Evolutionary conservation across 2,888 invertebrate species (phyloP).

Genomic region (Endomychus coccineus): DNA sequence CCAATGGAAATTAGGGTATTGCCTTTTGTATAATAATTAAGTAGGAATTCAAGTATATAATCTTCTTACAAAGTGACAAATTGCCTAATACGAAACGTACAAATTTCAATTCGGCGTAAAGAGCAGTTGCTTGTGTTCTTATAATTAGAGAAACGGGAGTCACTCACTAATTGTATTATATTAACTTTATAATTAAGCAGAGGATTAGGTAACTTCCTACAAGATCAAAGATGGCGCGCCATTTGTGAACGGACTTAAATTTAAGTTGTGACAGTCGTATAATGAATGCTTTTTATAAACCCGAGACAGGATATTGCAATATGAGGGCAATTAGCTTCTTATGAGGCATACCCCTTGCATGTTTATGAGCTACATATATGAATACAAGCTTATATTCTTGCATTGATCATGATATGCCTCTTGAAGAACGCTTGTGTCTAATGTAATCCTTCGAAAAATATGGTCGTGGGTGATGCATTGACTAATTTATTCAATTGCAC

Average conservation of each 20-base stretch:
- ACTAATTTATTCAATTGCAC: too few species aligned
- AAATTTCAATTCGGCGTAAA: too few species aligned
- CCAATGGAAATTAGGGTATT: too few species aligned
- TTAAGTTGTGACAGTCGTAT: conserved; percentile 15
- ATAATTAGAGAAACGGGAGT: conserved; percentile 18
- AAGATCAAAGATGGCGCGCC: conserved; percentile 20
- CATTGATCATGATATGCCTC: too few species aligned
- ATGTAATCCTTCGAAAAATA: too few species aligned
- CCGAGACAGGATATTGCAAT: conserved; percentile 16
- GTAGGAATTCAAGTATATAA: too few species aligned
- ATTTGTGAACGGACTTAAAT: conserved; percentile 16
- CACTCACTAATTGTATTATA: conserved; percentile 28
- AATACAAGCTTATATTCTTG: too few species aligned
- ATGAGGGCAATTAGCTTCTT: conserved; percentile 15
- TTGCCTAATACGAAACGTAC: too few species aligned
- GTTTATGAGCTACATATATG: neutral
- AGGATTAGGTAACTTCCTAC: conserved; percentile 24
- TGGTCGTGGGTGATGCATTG: too few species aligned
- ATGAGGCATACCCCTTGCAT: conserved; percentile 7
- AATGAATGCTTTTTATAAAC: conserved; percentile 16
- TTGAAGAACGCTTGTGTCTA: too few species aligned
- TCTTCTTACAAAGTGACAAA: too few species aligned
- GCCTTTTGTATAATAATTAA: too few species aligned
- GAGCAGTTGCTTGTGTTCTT: conserved; percentile 18
- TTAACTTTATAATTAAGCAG: conserved; percentile 27